Percentiles rank a stretch among this genome's conserved stretches.
Evolutionary conservation across 64 coral and sea anemone species (phyloP).

Genomic region (Stylophora pistillata): DNA sequence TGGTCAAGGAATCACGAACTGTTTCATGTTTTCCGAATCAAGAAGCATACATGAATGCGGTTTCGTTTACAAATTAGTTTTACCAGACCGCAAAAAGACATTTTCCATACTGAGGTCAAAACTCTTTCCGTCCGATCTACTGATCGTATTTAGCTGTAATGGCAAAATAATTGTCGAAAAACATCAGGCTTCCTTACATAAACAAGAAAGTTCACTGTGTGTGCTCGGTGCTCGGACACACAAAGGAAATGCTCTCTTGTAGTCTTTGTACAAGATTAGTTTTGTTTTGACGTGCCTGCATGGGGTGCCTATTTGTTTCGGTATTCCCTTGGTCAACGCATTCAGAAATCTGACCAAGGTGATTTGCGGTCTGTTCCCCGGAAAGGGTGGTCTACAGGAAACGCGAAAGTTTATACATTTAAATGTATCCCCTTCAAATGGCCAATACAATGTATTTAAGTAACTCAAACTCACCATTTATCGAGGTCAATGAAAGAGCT

Average conservation of each 20-base stretch:
- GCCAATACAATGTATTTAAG: not conserved
- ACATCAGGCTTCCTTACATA: constrained; percentile 19
- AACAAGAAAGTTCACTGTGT: not conserved
- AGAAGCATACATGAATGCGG: not conserved
- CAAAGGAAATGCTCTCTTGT: not conserved
- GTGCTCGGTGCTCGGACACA: not conserved
- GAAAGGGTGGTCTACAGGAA: constrained; percentile 9
- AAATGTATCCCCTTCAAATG: constrained; percentile 10
- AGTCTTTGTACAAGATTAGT: not conserved
- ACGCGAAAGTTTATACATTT: constrained; percentile 9
- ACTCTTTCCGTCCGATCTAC: not conserved
- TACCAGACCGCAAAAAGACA: not conserved
- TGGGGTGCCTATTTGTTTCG: not conserved
- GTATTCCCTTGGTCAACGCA: not conserved
- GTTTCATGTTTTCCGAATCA: not conserved
- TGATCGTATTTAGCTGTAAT: not conserved
- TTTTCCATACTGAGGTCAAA: constrained; percentile 14
- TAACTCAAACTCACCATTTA: not conserved
- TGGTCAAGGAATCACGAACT: not conserved
- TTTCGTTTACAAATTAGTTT: not conserved
- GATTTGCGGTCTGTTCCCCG: not conserved
- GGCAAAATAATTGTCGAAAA: constrained; percentile 28
- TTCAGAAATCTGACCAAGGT: not conserved
- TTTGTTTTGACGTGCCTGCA: not conserved
- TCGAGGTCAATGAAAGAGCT: not conserved